A percentile compares a stretch with the other conserved stretches of the same genome.
Evolutionary conservation across 2,113 vertebrate genomes (phyloP).

Genomic region (Abramis brama): DNA sequence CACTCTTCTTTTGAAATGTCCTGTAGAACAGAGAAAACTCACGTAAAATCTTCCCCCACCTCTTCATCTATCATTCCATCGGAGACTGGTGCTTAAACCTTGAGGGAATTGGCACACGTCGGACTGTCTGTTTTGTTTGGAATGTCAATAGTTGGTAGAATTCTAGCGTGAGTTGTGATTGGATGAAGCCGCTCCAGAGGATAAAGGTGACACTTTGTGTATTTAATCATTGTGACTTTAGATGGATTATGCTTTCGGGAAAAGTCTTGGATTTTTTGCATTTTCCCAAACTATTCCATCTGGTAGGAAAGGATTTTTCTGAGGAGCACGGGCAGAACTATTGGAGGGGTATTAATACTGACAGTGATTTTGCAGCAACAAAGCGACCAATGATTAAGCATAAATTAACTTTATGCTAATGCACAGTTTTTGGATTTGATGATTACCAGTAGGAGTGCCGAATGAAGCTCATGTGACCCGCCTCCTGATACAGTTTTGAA

Average conservation of each 20-base stretch:
- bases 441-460: not conserved
- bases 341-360: not conserved
- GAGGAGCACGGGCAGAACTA: conserved; percentile 17
- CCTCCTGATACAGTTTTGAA: not conserved
- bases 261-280: conserved; percentile 28
- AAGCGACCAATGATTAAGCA: not conserved
- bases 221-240: conserved; percentile 43
- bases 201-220: conserved; percentile 26
- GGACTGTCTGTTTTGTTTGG: not conserved
- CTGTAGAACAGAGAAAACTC: conserved; percentile 36
- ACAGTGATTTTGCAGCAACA: conserved; percentile 9
- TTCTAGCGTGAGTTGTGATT: not conserved
- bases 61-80: not conserved
- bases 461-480: not conserved
- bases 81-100: conserved; percentile 8
- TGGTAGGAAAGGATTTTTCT: conserved; percentile 1
- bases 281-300: conserved; percentile 34
- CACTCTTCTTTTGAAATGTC: conserved; percentile 53
- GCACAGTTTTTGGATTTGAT: not conserved
- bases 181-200: not conserved
- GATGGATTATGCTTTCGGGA: conserved; percentile 31
- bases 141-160: not conserved
- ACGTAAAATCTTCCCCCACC: not conserved
- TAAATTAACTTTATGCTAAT: not conserved
- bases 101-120: not conserved